phyloP scores from a whole-genome alignment of 2,888 invertebrate species.

The Palloptera scutellata region DNA sequence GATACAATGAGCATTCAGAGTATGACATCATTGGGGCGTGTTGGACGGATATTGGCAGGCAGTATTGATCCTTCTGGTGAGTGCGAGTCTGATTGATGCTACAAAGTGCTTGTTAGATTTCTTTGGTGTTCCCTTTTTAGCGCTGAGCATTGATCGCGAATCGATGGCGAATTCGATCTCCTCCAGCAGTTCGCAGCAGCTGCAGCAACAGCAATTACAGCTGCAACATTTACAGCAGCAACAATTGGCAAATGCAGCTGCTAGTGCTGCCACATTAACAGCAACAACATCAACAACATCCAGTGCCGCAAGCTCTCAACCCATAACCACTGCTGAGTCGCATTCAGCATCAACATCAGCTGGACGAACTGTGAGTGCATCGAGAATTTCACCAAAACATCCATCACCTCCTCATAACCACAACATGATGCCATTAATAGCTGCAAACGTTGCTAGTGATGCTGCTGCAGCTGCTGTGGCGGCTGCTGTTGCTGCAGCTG shows the following conservation, averaged over 20 bases:
- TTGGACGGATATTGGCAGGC: constrained; percentile 81
- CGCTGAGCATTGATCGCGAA: constrained; percentile 62
- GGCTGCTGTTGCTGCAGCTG: constrained; percentile 32
- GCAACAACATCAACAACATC: constrained; percentile 37
- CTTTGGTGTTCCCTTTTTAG: constrained; percentile 38
- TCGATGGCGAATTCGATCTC: constrained; percentile 52
- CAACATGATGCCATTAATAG: not conserved
- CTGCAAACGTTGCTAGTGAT: constrained; percentile 22
- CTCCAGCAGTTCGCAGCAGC: constrained; percentile 52
- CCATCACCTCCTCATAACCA: constrained; percentile 17
- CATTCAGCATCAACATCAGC: not conserved
- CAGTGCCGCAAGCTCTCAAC: constrained; percentile 26
- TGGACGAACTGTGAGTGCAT: not conserved
- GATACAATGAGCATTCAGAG: constrained; percentile 88
- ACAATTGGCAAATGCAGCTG: constrained; percentile 34
- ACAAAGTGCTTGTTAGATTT: constrained; percentile 5
- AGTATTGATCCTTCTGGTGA: constrained; percentile 71
- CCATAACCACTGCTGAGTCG: constrained; percentile 22
- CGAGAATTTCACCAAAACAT: constrained; percentile 7
- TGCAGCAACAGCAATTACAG: constrained; percentile 41
- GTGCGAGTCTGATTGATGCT: constrained; percentile 19
- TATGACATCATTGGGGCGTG: constrained; percentile 85
- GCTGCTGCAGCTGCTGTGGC: constrained; percentile 38
- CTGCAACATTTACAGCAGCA: constrained; percentile 40
- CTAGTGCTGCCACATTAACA: constrained; percentile 33